A percentile compares a stretch with the other conserved stretches of the same genome.
phyloP scores from a whole-genome alignment of 2,888 invertebrate species.

The Trachelus stipa region DNA sequence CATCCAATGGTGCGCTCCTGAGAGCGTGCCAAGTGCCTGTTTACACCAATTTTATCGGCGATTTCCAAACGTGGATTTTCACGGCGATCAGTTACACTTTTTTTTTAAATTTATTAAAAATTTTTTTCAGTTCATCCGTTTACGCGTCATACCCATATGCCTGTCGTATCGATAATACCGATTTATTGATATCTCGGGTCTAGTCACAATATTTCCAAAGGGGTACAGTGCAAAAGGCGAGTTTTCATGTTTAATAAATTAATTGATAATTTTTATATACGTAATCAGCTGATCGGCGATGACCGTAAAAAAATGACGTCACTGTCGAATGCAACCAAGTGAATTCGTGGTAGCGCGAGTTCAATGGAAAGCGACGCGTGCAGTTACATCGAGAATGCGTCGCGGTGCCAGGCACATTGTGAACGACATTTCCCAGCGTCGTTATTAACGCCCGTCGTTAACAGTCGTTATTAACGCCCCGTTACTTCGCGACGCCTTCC shows the following conservation, averaged over 20 bases:
- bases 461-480: conserved; percentile 59
- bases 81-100: neutral
- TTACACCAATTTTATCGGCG: conserved; percentile 63
- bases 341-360: neutral
- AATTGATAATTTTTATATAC: neutral
- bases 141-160: neutral
- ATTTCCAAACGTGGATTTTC: conserved; percentile 42
- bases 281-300: neutral
- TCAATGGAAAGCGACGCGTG: conserved; percentile 1
- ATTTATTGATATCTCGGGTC: neutral
- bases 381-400: conserved; percentile 47
- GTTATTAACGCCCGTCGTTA: conserved; percentile 54
- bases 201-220: too few species aligned
- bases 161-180: neutral
- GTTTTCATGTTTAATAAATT: neutral
- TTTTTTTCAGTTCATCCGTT: neutral
- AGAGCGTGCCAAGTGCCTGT: conserved; percentile 60
- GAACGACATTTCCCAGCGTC: conserved; percentile 48
- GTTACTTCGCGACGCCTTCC: conserved; percentile 39
- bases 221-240: neutral
- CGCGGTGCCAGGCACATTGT: conserved; percentile 51
- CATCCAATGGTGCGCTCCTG: conserved; percentile 35
- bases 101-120: neutral
- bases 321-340: neutral
- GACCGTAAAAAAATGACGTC: neutral